Evolutionary conservation across 1,140 invertebrate genomes (phyloP).

Genomic region (Lutraria rhynchaena): DNA sequence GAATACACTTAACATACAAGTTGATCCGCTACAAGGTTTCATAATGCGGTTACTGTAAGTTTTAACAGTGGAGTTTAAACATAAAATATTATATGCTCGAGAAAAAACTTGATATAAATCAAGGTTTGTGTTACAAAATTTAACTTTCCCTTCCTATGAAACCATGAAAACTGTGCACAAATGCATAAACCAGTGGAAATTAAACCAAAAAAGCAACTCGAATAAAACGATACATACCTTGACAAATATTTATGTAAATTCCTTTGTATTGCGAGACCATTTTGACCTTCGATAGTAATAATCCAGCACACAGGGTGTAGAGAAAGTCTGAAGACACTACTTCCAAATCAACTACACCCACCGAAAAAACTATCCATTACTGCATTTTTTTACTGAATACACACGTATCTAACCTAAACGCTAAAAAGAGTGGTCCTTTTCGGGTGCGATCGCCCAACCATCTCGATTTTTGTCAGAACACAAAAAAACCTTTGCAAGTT

Average conservation of each 20-base stretch:
- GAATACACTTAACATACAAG: too few relatives aligned
- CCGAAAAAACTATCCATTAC: conserved; percentile 10
- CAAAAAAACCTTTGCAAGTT: conserved; percentile 11
- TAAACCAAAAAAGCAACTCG: too few relatives aligned
- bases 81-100: too few relatives aligned
- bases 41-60: too few relatives aligned
- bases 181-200: too few relatives aligned
- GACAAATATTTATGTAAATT: conserved; percentile 6
- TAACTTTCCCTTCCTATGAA: too few relatives aligned
- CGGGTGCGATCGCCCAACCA: conserved; percentile 46
- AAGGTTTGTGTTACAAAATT: too few relatives aligned
- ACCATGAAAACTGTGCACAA: too few relatives aligned
- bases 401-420: conserved; percentile 21
- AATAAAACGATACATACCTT: too few relatives aligned
- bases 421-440: conserved; percentile 18
- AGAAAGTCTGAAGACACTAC: neutral
- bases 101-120: too few relatives aligned
- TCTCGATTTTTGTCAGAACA: conserved; percentile 47
- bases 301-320: neutral
- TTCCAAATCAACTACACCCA: neutral
- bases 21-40: too few relatives aligned
- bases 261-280: conserved; percentile 1
- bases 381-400: conserved; percentile 28
- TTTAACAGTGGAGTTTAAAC: too few relatives aligned
- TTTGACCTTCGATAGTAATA: conserved; percentile 34